Conservation (phyloP, 2,797 vertebrate species). For the Helostoma temminkii region DNA sequence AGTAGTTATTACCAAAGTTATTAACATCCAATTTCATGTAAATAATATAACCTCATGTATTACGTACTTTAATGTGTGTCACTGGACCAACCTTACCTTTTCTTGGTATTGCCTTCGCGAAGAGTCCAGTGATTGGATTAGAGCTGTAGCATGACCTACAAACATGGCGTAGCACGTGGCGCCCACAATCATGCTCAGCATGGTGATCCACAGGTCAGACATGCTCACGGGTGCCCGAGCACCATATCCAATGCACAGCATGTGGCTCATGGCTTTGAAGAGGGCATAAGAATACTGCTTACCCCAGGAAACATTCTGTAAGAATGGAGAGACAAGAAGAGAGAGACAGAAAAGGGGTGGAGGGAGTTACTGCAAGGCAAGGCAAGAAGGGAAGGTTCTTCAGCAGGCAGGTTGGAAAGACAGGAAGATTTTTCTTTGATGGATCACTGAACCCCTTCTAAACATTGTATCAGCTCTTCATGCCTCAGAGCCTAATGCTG, state of each 20-base stretch:
- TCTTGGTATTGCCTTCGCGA: slow-evolving; percentile 96
- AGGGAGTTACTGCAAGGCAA: slow-evolving; percentile 74
- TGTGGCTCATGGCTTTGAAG: slow-evolving; percentile 99
- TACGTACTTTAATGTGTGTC: not conserved
- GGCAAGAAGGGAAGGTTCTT: slow-evolving; percentile 46
- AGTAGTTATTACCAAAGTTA: too few species aligned
- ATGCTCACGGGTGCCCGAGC: slow-evolving; percentile 97
- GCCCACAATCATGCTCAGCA: slow-evolving; percentile 98
- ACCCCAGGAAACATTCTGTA: slow-evolving; percentile 97
- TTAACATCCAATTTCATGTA: not conserved
- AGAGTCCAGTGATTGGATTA: slow-evolving; percentile 97
- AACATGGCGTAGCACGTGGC: slow-evolving; percentile 99
- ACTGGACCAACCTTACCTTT: slow-evolving; percentile 90
- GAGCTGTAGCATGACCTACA: slow-evolving; percentile 95
- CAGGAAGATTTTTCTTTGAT: slow-evolving; percentile 70
- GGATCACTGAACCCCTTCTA: slow-evolving; percentile 67
- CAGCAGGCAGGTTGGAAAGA: slow-evolving; percentile 48
- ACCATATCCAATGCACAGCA: slow-evolving; percentile 97
- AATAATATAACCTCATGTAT: slow-evolving; percentile 6
- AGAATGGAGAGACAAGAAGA: slow-evolving; percentile 51
- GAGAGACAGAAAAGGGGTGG: slow-evolving; percentile 35
- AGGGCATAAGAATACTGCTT: slow-evolving; percentile 98
- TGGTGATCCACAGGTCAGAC: slow-evolving; percentile 99
- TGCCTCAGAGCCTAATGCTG: slow-evolving; percentile 62
- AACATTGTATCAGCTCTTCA: slow-evolving; percentile 62